Conservation (phyloP, 2,797 vertebrate species). For the Enteromius paludinosus region DNA sequence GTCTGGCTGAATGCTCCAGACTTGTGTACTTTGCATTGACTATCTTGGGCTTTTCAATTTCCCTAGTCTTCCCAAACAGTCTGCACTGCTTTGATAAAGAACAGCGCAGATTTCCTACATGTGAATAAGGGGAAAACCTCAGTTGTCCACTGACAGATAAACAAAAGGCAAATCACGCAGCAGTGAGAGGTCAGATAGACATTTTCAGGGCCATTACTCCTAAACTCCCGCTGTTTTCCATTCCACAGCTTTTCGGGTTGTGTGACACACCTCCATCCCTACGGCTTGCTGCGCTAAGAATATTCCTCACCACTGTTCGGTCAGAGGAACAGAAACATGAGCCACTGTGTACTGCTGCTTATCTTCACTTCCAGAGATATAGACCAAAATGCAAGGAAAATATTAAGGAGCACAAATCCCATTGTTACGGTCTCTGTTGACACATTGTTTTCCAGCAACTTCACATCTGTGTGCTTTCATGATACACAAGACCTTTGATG, state of each 20-base stretch:
- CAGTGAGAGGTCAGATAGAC: conserved; percentile 57
- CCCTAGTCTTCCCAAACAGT: conserved; percentile 2
- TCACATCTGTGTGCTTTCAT: conserved; percentile 37
- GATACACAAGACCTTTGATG: conserved; percentile 36
- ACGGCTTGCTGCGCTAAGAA: conserved; percentile 19
- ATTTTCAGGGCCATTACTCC: conserved; percentile 64
- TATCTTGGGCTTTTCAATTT: conserved; percentile 33
- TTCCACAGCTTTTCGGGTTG: conserved; percentile 51
- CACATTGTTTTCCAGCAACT: conserved; percentile 40
- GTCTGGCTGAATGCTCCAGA: conserved; percentile 20
- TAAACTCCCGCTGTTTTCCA: conserved; percentile 60
- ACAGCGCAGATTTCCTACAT: conserved; percentile 11
- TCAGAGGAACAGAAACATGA: conserved; percentile 34
- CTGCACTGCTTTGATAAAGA: conserved; percentile 36
- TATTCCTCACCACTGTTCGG: conserved; percentile 42
- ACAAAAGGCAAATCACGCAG: conserved; percentile 52
- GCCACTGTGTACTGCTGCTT: conserved; percentile 36
- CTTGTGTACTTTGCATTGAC: conserved; percentile 10
- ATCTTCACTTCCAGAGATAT: conserved; percentile 57
- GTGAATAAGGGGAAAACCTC: conserved; percentile 20
- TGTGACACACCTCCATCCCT: conserved; percentile 30
- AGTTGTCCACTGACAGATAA: conserved; percentile 38
- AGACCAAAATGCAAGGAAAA: conserved; percentile 22
- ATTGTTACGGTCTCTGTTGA: conserved; percentile 17
- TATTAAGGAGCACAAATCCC: conserved; percentile 26